Base-by-base conservation (phyloP, 2,888 invertebrate species). In the Zygaena filipendulae region DNA sequence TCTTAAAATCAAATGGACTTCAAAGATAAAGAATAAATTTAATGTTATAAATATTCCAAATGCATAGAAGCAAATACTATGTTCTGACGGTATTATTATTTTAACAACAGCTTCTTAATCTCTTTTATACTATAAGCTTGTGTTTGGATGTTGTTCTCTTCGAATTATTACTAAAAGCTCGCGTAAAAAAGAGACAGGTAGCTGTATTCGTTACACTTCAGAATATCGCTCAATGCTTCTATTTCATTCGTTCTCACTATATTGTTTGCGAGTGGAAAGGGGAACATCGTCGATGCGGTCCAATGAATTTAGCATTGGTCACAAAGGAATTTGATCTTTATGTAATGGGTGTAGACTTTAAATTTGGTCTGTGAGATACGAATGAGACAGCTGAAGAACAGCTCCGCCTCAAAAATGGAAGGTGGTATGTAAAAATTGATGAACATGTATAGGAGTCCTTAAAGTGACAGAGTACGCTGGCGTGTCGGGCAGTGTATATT, bases 351-450 rank as follows among this genome's bases (percentile, higher is more conserved):
- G 0, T 10, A 49, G 58, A 29, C 35, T 50, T 52, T 33, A 4
- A 31, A 13, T 36, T 44, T 55, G n/a, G n/a, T 4, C 19, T 43
- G 35, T 18, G 2, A 2, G 0, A 0, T 34, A 33, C 33, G 38
- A 47, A 45, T 51, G 55, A 59, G 64, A 57, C 53, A 51, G 58
- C 47, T 52, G 59, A 71, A 71, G 60, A 69, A 64, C 71, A 77
- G 74, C 77, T 74, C 79, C 79, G 75, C 79, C 79, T 79, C 75
- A 79, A 79, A 79, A 79, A 77, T 79, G 77, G 79, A 77, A 79
- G 79, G 77, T 79, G 77, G 79, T 75, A 77, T 79, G 77, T 79
- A 79, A 79, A 79, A 79, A 79, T 79, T 79, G 68, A 79, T 79
- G 75, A 77, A 79, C 77, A 77, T 74, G 74, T 77, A 77, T 79